Base-by-base conservation (phyloP, 2,797 vertebrate genomes). In the Lycodopsis pacificus region DNA sequence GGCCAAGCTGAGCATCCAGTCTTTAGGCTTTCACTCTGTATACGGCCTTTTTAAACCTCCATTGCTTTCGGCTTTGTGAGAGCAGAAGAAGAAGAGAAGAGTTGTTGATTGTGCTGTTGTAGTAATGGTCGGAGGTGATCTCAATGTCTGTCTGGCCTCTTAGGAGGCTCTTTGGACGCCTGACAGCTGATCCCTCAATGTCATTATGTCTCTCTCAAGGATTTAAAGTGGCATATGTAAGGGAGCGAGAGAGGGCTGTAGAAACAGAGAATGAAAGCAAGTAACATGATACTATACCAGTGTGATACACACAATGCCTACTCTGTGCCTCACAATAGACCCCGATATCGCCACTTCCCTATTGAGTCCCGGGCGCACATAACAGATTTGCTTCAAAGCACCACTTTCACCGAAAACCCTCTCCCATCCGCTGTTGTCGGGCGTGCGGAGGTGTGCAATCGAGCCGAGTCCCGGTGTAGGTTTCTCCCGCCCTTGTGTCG, bases 281-380 rank as follows among this genome's bases (percentile, higher is more conserved):
- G 92, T 75, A 92, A 91, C 61, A 4, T 61, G 88, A 92, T 65
- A 77, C 82, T 56, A 12, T 65, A 68, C 77, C 84, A 85, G 84
- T 90, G 84, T 82, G 80, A 83, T 63, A n/a, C 80, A 86, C 81
- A 92, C 91, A 94, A 90, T 87, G 89, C 59, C 49, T 72, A 85
- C 83, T 89, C 81, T 91, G 89, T 90, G 79, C 73, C 80, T 83
- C 67, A 89, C 85, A 90, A 87, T 81, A 69, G 83, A 73, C 71
- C 76, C 79, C 10, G 64, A 90, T 84, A 90, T 85, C 79, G 44
- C 77, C 83, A 76, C 82, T 89, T 89, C 49, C 71, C 85, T 36
- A 83, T 73, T 84, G 79, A 88, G 79, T 83, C 80, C 76, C 30
- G 36, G 65, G 69, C 27, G 57, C 76, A 84, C 71, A 81, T 17